These are phyloP conservation scores for Galerucella calmariensis DNA, from an alignment of 2,888 invertebrate species.

Conservation along the genomic window DNA sequence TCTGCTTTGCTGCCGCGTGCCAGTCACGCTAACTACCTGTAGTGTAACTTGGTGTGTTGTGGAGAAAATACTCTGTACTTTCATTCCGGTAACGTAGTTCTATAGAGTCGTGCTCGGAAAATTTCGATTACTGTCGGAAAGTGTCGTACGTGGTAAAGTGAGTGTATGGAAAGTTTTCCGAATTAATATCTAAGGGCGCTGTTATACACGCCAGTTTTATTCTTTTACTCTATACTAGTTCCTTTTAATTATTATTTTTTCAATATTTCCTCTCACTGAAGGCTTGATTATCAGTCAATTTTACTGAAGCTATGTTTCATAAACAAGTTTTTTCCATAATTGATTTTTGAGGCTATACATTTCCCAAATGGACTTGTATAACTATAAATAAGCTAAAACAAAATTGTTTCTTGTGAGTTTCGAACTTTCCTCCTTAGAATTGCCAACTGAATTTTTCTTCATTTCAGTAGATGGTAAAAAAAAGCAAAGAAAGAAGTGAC, in stretches of 20 bases:
- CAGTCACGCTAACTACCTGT: conserved; percentile 61
- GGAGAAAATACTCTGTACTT: conserved; percentile 54
- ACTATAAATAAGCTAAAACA: too few relatives aligned
- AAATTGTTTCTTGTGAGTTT: too few relatives aligned
- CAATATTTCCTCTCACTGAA: too few relatives aligned
- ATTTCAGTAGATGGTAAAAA: too few relatives aligned
- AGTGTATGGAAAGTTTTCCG: conserved; percentile 21
- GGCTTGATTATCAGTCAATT: not conserved
- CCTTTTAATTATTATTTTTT: not conserved
- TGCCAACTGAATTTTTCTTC: too few relatives aligned
- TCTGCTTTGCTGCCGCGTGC: conserved; percentile 58
- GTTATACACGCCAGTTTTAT: not conserved
- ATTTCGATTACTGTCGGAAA: conserved; percentile 47
- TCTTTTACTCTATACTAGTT: not conserved
- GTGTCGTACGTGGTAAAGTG: conserved; percentile 14
- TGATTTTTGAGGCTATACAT: too few relatives aligned
- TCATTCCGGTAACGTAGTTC: conserved; percentile 60
- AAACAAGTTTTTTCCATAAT: too few relatives aligned
- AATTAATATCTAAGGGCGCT: not conserved
- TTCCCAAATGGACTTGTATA: too few relatives aligned
- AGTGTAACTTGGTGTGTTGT: conserved; percentile 56
- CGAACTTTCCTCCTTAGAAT: too few relatives aligned
- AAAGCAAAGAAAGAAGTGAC: too few relatives aligned
- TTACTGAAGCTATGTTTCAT: too few relatives aligned
- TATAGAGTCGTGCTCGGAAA: conserved; percentile 60